These are phyloP conservation scores for Melanogrammus aeglefinus DNA, from an alignment of 2,797 vertebrate genomes.

Conservation along the genomic window DNA sequence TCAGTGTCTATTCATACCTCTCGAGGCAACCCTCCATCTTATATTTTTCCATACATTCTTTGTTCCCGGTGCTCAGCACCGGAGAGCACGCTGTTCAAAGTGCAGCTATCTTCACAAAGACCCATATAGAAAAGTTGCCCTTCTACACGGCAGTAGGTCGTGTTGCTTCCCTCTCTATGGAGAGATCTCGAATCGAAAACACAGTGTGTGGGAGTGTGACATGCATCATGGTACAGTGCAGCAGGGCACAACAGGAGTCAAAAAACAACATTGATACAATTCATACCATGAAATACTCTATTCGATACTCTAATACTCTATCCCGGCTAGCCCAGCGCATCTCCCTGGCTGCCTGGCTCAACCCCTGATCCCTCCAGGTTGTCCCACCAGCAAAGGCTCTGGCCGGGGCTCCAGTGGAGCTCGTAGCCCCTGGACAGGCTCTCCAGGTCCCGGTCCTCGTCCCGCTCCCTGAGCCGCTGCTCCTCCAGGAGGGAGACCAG, in stretches of 20 bases:
- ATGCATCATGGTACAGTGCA: not conserved
- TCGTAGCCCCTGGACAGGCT: conserved; percentile 72
- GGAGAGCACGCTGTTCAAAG: not conserved
- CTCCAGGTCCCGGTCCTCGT: conserved; percentile 81
- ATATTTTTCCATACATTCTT: not conserved
- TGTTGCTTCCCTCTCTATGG: not conserved
- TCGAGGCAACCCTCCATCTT: not conserved
- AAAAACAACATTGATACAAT: not conserved
- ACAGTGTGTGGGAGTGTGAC: not conserved
- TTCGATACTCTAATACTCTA: too few species aligned
- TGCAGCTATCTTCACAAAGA: not conserved
- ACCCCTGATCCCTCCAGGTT: conserved; percentile 14
- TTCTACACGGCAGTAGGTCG: not conserved
- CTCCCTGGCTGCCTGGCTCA: not conserved
- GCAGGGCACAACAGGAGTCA: not conserved
- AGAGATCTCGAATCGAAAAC: not conserved
- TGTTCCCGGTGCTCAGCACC: not conserved
- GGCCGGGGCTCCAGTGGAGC: conserved; percentile 59
- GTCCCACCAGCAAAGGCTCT: conserved; percentile 10
- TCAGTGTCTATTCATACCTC: not conserved
- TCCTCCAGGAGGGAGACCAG: conserved; percentile 82
- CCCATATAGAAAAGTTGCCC: not conserved
- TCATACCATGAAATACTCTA: not conserved
- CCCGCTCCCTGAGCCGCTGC: conserved; percentile 81
- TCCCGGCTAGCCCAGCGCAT: not conserved